Conservation (phyloP, 2,888 invertebrate species). For the Nephrotoma guestfalica region DNA sequence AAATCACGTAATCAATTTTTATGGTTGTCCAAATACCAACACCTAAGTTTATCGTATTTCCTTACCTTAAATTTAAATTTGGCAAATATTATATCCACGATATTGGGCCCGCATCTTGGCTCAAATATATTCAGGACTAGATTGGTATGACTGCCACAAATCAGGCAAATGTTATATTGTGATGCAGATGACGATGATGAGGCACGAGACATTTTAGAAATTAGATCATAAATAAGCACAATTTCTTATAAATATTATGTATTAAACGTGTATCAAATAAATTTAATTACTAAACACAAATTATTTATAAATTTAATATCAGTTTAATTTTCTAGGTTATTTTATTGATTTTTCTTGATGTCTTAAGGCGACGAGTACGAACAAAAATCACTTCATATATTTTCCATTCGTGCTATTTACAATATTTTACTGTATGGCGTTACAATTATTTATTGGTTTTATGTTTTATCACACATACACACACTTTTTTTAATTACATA, state of each 20-base stretch:
- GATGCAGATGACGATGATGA: slow-evolving; percentile 1
- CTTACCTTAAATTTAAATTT: slow-evolving; percentile 33
- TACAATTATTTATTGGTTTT: neutral
- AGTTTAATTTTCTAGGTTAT: neutral
- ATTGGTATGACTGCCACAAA: slow-evolving; percentile 31
- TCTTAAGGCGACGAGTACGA: neutral
- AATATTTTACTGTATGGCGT: neutral
- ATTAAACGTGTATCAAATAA: neutral
- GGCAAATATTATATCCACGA: slow-evolving; percentile 30
- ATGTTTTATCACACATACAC: neutral
- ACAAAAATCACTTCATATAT: neutral
- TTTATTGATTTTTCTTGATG: neutral
- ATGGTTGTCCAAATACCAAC: neutral
- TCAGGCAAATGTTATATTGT: slow-evolving; percentile 26
- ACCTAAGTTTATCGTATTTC: neutral
- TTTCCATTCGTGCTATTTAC: neutral
- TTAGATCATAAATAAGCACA: neutral
- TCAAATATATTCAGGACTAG: slow-evolving; percentile 31
- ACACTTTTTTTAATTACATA: neutral
- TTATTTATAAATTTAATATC: neutral
- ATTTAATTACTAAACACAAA: neutral
- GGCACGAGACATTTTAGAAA: slow-evolving; percentile 1
- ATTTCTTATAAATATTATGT: neutral
- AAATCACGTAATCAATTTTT: neutral
- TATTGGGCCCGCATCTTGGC: slow-evolving; percentile 31